Conservation (phyloP, 2,888 invertebrate genomes). For the Neoitamus cyanurus region DNA sequence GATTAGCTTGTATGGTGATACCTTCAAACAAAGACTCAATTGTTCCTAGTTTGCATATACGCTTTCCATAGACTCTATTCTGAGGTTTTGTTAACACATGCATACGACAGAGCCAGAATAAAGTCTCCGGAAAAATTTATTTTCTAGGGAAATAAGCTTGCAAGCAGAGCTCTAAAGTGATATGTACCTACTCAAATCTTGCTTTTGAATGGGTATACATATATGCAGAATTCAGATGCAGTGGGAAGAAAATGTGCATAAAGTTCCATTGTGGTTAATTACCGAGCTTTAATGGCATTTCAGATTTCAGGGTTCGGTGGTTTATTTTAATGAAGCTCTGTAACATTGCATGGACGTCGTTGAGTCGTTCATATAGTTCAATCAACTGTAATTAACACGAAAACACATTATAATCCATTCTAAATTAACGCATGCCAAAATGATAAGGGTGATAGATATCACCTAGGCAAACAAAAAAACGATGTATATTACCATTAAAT, state of each 20-base stretch:
- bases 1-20: neutral
- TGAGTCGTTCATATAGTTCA: too few relatives aligned
- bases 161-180: neutral
- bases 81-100: neutral
- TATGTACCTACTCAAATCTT: neutral
- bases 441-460: too few relatives aligned
- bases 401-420: too few relatives aligned
- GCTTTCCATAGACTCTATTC: neutral
- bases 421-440: too few relatives aligned
- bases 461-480: too few relatives aligned
- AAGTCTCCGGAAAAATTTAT: neutral
- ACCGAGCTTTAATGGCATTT: neutral
- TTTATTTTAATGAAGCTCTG: too few relatives aligned
- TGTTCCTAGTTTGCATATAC: neutral
- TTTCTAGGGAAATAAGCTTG: neutral
- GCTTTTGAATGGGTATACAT: neutral
- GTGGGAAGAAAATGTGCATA: neutral
- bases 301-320: too few relatives aligned
- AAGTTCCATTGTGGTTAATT: neutral
- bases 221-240: neutral
- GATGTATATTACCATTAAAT: too few relatives aligned
- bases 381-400: too few relatives aligned
- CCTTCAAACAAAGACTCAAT: neutral
- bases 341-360: too few relatives aligned
- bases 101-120: neutral